phyloP scores from a whole-genome alignment of 2,113 vertebrate species.

The Lagenorhynchus albirostris region DNA sequence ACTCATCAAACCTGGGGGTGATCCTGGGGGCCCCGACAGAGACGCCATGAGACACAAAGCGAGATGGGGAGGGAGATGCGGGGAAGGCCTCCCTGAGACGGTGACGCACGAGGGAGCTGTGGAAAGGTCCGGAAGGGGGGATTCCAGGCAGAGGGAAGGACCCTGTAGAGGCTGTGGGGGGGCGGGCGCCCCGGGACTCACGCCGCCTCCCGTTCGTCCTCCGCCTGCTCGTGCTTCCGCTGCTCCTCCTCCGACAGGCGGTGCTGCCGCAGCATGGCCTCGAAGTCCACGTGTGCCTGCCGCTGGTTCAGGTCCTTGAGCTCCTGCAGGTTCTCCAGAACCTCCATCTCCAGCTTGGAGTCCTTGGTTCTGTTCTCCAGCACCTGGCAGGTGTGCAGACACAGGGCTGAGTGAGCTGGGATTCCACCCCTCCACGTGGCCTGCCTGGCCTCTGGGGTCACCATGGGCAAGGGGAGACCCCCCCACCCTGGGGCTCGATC shows the following conservation, averaged over 20 bases:
- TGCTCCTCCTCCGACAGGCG: slow-evolving; percentile 86
- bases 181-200: slow-evolving; percentile 66
- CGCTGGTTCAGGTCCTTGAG: slow-evolving; percentile 97
- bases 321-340: slow-evolving; percentile 97
- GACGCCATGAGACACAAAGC: background rate
- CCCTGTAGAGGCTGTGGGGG: no score
- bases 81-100: background rate
- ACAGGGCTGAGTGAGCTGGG: rapidly evolving
- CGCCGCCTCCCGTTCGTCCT: slow-evolving; percentile 92
- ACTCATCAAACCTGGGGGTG: background rate
- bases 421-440: rapidly evolving
- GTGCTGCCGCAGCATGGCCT: slow-evolving; percentile 89
- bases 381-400: slow-evolving; percentile 78
- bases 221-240: slow-evolving; percentile 86
- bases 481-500: rapidly evolving
- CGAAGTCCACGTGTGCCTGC: slow-evolving; percentile 95
- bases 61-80: no score
- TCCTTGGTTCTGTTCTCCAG: slow-evolving; percentile 97
- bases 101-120: rapidly evolving
- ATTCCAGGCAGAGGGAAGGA: background rate
- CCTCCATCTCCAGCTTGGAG: slow-evolving; percentile 98
- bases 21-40: no score
- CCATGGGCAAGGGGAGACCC: rapidly evolving
- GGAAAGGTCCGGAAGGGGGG: background rate
- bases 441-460: rapidly evolving